Percentiles rank a stretch among this genome's conserved stretches.
Evolutionary conservation across 2,888 invertebrate species (phyloP).

Genomic region (Andrena fulva): DNA sequence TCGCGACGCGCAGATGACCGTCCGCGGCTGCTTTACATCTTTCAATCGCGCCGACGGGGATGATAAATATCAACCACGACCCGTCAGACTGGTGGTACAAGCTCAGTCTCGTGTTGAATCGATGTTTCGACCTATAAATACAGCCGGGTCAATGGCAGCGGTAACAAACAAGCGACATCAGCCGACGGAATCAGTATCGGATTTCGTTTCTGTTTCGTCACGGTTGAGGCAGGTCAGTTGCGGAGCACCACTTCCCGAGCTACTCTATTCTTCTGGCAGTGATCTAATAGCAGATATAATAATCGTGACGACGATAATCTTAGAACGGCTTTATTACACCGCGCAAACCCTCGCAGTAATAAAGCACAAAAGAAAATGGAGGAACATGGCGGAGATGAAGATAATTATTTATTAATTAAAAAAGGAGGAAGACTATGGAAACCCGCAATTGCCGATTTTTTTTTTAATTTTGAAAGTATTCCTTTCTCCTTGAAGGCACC

Average conservation of each 20-base stretch:
- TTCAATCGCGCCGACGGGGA: not conserved
- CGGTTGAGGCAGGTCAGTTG: constrained; percentile 51
- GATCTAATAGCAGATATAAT: not conserved
- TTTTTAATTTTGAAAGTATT: too few relatives aligned
- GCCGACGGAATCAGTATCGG: constrained; percentile 48
- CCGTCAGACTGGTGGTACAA: not conserved
- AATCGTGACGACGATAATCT: not conserved
- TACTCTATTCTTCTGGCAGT: constrained; percentile 11
- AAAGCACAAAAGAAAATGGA: too few relatives aligned
- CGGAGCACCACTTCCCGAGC: constrained; percentile 2
- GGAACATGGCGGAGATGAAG: too few relatives aligned
- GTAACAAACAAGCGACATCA: constrained; percentile 47
- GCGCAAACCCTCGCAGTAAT: too few relatives aligned
- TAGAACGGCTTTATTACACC: too few relatives aligned
- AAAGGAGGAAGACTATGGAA: too few relatives aligned
- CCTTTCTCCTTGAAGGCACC: too few relatives aligned
- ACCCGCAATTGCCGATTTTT: too few relatives aligned
- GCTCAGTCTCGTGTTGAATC: constrained; percentile 31
- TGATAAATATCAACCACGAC: constrained; percentile 24
- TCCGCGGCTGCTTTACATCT: constrained; percentile 7
- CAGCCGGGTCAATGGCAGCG: constrained; percentile 51
- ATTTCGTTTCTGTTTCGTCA: constrained; percentile 56
- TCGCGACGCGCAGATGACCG: not conserved
- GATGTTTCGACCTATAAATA: constrained; percentile 53
- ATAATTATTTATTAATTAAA: too few relatives aligned